Evolutionary conservation across 2,797 vertebrate species (phyloP).

Genomic region (Parambassis ranga): DNA sequence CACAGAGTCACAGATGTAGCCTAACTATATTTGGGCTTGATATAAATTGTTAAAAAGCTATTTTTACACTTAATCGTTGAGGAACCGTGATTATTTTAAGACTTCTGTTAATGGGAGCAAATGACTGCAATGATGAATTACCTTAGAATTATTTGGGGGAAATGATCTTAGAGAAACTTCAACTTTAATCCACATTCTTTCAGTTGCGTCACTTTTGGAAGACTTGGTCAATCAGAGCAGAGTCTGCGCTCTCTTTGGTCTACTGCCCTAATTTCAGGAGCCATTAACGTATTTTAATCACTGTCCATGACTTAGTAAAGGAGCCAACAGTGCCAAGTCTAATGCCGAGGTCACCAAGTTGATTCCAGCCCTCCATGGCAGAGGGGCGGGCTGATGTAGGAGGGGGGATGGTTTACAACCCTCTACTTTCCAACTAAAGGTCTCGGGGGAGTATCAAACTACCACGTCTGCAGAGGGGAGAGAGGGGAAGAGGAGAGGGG

Average conservation of each 20-base stretch:
- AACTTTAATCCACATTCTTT: background rate
- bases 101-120: background rate
- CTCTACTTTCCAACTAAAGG: slow-evolving; percentile 57
- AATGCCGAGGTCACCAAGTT: slow-evolving; percentile 64
- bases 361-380: slow-evolving; percentile 40
- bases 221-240: background rate
- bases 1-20: too few relatives aligned
- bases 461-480: slow-evolving; percentile 80
- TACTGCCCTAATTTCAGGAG: too few relatives aligned
- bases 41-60: background rate
- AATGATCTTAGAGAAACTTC: background rate
- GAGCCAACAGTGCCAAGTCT: slow-evolving; percentile 3
- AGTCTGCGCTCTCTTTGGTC: background rate
- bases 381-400: slow-evolving; percentile 56
- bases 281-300: background rate
- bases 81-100: background rate
- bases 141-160: background rate
- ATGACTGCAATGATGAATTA: background rate
- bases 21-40: background rate
- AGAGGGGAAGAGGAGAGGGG: slow-evolving; percentile 53
- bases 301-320: too few relatives aligned
- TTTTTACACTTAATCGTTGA: background rate
- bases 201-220: background rate
- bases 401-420: slow-evolving; percentile 50
- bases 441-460: slow-evolving; percentile 60